A percentile compares a stretch with the other conserved stretches of the same genome.
These are phyloP conservation scores for Junonia oenone DNA, from an alignment of 2,888 invertebrate genomes.

Conservation along the genomic window DNA sequence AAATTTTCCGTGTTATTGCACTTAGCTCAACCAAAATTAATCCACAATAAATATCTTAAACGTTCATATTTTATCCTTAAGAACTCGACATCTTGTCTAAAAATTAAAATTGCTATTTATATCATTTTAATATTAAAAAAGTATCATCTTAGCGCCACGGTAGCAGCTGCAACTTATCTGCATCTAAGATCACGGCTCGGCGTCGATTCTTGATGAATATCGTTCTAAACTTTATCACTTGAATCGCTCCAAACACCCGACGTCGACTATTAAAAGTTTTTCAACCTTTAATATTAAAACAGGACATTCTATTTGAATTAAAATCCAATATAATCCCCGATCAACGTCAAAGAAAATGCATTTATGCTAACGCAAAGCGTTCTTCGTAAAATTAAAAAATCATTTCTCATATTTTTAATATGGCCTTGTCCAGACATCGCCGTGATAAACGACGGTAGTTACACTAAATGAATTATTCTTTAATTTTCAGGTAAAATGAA, in stretches of 20 bases:
- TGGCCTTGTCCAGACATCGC: background rate
- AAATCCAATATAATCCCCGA: background rate
- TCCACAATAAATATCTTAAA: too few relatives aligned
- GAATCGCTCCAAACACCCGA: background rate
- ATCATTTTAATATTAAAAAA: too few relatives aligned
- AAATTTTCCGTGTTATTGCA: too few relatives aligned
- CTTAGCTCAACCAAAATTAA: too few relatives aligned
- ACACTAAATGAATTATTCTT: background rate
- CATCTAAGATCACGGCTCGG: background rate
- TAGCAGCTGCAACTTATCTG: background rate
- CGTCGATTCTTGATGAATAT: background rate
- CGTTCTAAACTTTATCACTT: background rate
- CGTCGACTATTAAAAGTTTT: background rate
- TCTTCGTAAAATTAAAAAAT: background rate
- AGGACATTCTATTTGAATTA: background rate
- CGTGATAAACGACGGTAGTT: background rate
- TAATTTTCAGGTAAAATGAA: constrained; percentile 62
- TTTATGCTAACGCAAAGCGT: background rate
- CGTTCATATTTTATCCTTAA: too few relatives aligned
- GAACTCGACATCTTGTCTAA: too few relatives aligned
- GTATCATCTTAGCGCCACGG: background rate
- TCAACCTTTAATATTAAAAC: background rate
- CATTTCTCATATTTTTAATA: constrained; percentile 5
- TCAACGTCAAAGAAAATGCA: background rate
- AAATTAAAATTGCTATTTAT: too few relatives aligned